Conservation (phyloP, 2,113 vertebrate species). For the Stegastes partitus region DNA sequence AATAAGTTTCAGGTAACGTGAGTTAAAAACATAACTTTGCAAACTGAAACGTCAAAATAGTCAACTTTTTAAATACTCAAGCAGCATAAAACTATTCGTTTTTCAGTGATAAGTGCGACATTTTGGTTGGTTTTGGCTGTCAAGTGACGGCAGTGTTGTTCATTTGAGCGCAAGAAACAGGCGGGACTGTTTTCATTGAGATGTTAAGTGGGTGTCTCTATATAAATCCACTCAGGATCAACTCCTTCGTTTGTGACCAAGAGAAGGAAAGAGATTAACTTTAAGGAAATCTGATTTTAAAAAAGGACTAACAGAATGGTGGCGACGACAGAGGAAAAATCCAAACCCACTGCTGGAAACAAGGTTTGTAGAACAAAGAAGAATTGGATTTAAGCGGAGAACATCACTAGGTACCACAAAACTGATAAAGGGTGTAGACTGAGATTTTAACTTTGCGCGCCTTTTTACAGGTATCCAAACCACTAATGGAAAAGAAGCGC, state of each 20-base stretch:
- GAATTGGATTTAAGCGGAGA: not conserved
- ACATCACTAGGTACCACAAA: not conserved
- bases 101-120: not conserved
- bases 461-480: conserved; percentile 88
- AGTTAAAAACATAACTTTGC: no score
- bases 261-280: conserved; percentile 43
- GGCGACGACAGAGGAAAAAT: conserved; percentile 74
- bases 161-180: conserved; percentile 65
- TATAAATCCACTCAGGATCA: conserved; percentile 78
- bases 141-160: conserved; percentile 47
- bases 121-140: conserved; percentile 42
- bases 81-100: no score
- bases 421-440: not conserved
- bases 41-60: no score
- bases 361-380: conserved; percentile 70
- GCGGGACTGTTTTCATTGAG: conserved; percentile 80
- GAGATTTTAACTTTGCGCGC: not conserved
- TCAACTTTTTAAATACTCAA: no score
- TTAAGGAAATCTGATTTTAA: conserved; percentile 6
- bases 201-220: conserved; percentile 84
- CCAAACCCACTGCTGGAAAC: conserved; percentile 65
- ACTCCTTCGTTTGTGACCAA: conserved; percentile 60
- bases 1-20: no score
- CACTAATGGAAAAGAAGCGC: conserved; percentile 92
- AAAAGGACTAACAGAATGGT: conserved; percentile 76